phyloP scores from a whole-genome alignment of 2,797 vertebrate species.

The Anas flavirostris region DNA sequence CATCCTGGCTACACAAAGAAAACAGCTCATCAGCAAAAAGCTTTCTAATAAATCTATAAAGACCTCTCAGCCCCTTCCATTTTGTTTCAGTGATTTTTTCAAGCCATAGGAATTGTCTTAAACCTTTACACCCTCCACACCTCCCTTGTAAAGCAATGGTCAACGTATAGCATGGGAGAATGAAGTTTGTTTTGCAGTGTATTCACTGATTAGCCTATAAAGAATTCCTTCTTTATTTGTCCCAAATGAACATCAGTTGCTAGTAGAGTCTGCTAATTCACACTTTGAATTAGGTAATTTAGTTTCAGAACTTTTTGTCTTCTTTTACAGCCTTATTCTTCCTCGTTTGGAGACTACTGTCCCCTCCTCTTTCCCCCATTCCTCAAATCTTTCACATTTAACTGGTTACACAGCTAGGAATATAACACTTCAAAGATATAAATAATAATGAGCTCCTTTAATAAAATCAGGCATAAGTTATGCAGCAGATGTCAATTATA shows the following conservation, averaged over 20 bases:
- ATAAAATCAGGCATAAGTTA: slow-evolving; percentile 81
- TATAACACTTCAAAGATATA: slow-evolving; percentile 75
- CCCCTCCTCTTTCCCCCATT: not conserved
- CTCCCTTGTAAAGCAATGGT: not conserved
- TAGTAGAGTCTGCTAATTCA: slow-evolving; percentile 23
- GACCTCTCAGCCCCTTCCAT: not conserved
- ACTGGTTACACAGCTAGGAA: slow-evolving; percentile 54
- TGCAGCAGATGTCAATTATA: slow-evolving; percentile 79
- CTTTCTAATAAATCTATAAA: slow-evolving; percentile 17
- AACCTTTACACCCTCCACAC: not conserved
- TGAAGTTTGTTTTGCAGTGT: not conserved
- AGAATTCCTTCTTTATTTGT: slow-evolving; percentile 1
- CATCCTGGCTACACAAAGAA: not conserved
- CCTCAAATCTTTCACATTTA: slow-evolving; percentile 62
- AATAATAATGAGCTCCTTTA: slow-evolving; percentile 81
- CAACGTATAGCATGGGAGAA: not conserved
- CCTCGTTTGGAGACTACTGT: not conserved
- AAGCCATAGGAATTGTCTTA: not conserved
- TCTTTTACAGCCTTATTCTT: not conserved
- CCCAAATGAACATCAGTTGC: not conserved
- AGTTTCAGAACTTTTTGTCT: not conserved
- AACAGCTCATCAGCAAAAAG: slow-evolving; percentile 15
- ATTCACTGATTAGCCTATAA: not conserved
- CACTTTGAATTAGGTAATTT: not conserved
- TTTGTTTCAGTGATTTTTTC: not conserved